phyloP scores from a whole-genome alignment of 2,797 vertebrate species.

The Hippopotamyrus pictus region DNA sequence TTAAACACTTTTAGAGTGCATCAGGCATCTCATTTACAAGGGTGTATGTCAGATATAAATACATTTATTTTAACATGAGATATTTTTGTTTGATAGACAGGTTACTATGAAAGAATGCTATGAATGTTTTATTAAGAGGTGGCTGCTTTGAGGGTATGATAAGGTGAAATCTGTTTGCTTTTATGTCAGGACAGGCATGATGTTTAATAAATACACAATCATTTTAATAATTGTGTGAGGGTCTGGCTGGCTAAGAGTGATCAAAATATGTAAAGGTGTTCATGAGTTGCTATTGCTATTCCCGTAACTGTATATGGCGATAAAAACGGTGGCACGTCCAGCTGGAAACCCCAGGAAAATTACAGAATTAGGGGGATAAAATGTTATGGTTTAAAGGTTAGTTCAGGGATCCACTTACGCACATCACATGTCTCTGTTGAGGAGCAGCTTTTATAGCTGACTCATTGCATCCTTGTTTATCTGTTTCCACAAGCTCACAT shows the following conservation, averaged over 20 bases:
- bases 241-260: not conserved
- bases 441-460: slow-evolving; percentile 22
- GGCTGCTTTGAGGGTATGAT: not conserved
- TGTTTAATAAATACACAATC: not conserved
- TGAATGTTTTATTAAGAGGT: not conserved
- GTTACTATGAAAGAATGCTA: not conserved
- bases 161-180: not conserved
- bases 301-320: slow-evolving; percentile 30
- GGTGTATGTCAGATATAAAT: not conserved
- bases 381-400: slow-evolving; percentile 37
- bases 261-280: slow-evolving; percentile 62
- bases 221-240: not conserved
- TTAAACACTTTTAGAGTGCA: not conserved
- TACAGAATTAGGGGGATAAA: not conserved
- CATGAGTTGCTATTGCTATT: slow-evolving; percentile 67
- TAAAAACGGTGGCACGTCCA: slow-evolving; percentile 33
- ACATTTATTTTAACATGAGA: not conserved
- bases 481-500: not conserved
- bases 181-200: not conserved
- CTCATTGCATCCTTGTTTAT: not conserved
- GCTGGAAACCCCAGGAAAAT: slow-evolving; percentile 20
- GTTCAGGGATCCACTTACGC: slow-evolving; percentile 34
- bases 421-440: slow-evolving; percentile 11
- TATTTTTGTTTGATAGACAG: not conserved
- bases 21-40: not conserved